These are phyloP conservation scores for Bombus vancouverensis DNA, from an alignment of 1,140 invertebrate species.

Conservation along the genomic window DNA sequence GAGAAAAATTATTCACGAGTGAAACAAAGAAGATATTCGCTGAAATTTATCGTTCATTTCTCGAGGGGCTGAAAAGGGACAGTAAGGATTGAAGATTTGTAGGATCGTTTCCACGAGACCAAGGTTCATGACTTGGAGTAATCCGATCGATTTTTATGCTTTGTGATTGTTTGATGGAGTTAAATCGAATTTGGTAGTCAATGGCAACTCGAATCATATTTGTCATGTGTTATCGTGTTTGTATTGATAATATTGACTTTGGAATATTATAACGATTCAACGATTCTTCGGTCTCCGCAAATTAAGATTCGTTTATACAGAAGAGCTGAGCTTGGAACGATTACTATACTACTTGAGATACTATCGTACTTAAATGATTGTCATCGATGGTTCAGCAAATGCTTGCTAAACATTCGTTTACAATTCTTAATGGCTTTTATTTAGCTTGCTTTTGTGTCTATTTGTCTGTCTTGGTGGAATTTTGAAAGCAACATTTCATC, in stretches of 20 bases:
- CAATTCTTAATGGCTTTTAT: no score
- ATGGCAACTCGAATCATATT: neutral
- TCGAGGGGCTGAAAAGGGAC: neutral
- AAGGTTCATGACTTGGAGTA: neutral
- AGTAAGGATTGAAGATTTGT: no score
- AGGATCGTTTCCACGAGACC: neutral
- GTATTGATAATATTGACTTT: no score
- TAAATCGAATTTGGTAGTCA: neutral
- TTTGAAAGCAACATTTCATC: no score
- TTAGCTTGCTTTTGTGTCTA: no score
- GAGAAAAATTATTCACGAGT: neutral
- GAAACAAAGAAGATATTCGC: neutral
- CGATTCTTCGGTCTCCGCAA: no score
- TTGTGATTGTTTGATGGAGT: neutral
- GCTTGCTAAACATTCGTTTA: no score
- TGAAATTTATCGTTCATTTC: constrained; percentile 2
- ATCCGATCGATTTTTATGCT: neutral
- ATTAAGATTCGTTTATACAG: neutral
- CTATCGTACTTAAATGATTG: neutral
- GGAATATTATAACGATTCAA: no score
- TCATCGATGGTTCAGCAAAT: no score
- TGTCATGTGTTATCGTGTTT: no score
- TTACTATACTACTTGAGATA: neutral
- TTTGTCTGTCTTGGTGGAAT: no score
- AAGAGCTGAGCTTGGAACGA: neutral